Evolutionary conservation across 2,113 vertebrate species (phyloP).

Genomic region (Illadopsis cleaveri): DNA sequence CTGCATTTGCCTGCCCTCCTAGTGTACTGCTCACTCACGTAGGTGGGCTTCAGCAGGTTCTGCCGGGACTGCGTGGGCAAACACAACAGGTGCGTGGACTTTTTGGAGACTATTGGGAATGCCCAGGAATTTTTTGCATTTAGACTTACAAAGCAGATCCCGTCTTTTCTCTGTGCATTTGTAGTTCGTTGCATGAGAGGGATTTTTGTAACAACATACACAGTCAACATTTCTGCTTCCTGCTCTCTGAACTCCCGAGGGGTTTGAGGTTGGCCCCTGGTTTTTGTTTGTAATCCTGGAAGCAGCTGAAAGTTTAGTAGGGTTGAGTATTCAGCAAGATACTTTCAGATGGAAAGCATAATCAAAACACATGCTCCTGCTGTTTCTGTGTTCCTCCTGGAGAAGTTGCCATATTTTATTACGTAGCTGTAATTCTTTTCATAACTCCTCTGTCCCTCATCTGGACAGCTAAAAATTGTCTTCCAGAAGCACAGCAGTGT

Average conservation of each 20-base stretch:
- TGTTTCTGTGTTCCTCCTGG: neutral
- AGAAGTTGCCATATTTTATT: neutral
- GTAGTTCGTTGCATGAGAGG: fast-evolving
- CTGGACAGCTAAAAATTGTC: neutral
- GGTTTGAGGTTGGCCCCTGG: neutral
- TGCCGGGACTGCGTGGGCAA: fast-evolving
- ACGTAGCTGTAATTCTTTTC: neutral
- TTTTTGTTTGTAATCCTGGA: neutral
- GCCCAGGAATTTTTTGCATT: neutral
- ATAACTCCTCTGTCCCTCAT: neutral
- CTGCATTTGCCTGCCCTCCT: neutral
- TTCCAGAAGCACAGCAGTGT: neutral
- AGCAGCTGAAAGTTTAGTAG: neutral
- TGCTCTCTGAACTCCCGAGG: neutral
- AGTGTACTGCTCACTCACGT: fast-evolving
- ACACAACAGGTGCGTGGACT: neutral
- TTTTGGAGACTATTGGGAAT: neutral
- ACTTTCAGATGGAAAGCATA: neutral
- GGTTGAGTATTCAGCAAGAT: neutral
- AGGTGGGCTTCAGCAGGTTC: neutral
- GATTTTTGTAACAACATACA: neutral
- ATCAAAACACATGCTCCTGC: neutral
- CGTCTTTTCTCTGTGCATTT: fast-evolving
- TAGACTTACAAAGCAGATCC: neutral
- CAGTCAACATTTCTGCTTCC: neutral